A percentile compares a stretch with the other conserved stretches of the same genome.
Conservation (phyloP, 1,140 invertebrate genomes). For the Drosophila varians region DNA sequence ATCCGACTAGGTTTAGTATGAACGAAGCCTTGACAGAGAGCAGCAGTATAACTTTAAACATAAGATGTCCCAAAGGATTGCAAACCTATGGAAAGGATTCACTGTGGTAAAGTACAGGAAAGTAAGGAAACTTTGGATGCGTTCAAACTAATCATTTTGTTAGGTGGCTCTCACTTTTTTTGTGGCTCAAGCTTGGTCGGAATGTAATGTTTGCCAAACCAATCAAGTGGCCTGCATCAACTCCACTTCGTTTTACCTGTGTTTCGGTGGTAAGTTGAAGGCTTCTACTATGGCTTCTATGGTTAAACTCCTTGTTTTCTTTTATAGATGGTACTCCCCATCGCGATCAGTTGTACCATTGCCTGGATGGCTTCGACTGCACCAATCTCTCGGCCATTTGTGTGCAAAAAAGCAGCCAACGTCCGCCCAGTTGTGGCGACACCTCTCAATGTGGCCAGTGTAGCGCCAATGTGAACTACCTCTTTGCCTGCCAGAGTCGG, state of each 20-base stretch:
- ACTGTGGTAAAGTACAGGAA: slow-evolving; percentile 29
- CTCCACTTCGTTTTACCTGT: slow-evolving; percentile 75
- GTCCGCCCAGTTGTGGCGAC: slow-evolving; percentile 68
- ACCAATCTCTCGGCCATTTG: slow-evolving; percentile 68
- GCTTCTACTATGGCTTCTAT: too few relatives aligned
- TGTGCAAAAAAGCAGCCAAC: slow-evolving; percentile 62
- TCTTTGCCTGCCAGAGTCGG: slow-evolving; percentile 72
- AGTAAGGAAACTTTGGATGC: too few relatives aligned
- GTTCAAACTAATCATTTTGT: too few relatives aligned
- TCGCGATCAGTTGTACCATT: slow-evolving; percentile 58
- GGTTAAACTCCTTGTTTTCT: too few relatives aligned
- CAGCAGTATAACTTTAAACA: slow-evolving; percentile 8
- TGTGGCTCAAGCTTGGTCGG: slow-evolving; percentile 16
- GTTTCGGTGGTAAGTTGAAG: slow-evolving; percentile 63
- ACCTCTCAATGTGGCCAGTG: slow-evolving; percentile 71
- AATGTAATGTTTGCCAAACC: slow-evolving; percentile 71
- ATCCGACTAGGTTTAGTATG: slow-evolving; percentile 46
- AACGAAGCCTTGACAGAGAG: slow-evolving; percentile 64
- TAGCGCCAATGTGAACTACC: slow-evolving; percentile 66
- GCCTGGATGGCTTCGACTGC: slow-evolving; percentile 69
- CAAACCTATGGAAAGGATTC: slow-evolving; percentile 23
- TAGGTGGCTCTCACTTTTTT: slow-evolving; percentile 26
- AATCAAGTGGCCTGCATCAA: slow-evolving; percentile 76
- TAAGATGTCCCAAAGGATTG: slow-evolving; percentile 21
- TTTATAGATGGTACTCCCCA: slow-evolving; percentile 41